Conservation (phyloP, 2,888 invertebrate genomes). For the Leuctra nigra region DNA sequence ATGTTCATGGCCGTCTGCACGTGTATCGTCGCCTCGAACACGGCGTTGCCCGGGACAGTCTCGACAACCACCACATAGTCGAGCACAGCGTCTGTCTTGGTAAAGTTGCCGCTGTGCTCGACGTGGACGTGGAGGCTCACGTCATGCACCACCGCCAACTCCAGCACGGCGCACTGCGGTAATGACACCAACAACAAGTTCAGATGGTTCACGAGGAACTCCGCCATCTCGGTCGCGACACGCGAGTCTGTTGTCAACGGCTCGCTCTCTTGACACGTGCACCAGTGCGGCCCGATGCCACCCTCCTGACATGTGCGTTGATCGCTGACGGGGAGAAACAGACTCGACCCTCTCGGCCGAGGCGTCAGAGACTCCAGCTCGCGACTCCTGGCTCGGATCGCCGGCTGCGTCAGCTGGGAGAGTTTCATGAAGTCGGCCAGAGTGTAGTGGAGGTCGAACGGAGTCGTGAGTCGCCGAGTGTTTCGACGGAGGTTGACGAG, state of each 20-base stretch:
- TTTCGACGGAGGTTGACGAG: slow-evolving; percentile 59
- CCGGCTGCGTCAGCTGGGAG: background rate
- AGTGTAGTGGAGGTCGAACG: slow-evolving; percentile 78
- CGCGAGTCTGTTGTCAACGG: slow-evolving; percentile 48
- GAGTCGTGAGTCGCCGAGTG: slow-evolving; percentile 63
- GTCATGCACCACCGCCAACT: background rate
- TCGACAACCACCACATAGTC: slow-evolving; percentile 58
- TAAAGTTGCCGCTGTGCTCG: background rate
- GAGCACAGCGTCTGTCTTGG: slow-evolving; percentile 35
- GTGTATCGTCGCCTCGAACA: slow-evolving; percentile 74
- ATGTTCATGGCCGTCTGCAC: slow-evolving; percentile 33
- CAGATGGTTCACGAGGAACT: slow-evolving; percentile 55
- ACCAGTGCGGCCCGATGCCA: slow-evolving; percentile 77
- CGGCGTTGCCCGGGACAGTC: slow-evolving; percentile 59
- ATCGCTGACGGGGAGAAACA: slow-evolving; percentile 37
- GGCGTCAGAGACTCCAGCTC: background rate
- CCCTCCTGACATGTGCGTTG: slow-evolving; percentile 71
- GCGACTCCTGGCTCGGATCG: background rate
- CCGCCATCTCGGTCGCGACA: slow-evolving; percentile 51
- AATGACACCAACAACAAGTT: slow-evolving; percentile 55
- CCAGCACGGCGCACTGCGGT: slow-evolving; percentile 51
- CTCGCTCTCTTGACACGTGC: slow-evolving; percentile 69
- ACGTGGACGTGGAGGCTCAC: background rate
- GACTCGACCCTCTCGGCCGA: slow-evolving; percentile 33
- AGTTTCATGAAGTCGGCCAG: slow-evolving; percentile 59